Percentiles rank a stretch among this genome's conserved stretches.
These are phyloP conservation scores for Tenthredo livida DNA, from an alignment of 2,888 invertebrate species.

Conservation along the genomic window DNA sequence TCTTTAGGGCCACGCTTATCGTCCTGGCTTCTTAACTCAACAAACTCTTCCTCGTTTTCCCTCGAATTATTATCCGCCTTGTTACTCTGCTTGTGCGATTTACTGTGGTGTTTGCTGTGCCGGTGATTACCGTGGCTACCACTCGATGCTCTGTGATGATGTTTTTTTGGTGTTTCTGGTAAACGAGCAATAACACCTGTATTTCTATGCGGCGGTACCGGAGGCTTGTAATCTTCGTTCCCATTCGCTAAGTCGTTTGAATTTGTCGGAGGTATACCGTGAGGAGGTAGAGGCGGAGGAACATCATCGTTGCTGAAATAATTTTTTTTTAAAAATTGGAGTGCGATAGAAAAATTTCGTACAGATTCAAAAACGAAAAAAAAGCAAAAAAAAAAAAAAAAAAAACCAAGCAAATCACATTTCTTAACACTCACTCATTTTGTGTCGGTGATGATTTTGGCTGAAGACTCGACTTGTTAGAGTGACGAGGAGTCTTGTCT, in stretches of 20 bases:
- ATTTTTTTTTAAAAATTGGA: constrained; percentile 46
- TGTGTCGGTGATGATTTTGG: constrained; percentile 59
- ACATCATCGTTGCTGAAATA: constrained; percentile 76
- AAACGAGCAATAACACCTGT: constrained; percentile 82
- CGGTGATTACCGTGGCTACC: constrained; percentile 71
- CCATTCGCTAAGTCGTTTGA: constrained; percentile 60
- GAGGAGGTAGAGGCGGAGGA: constrained; percentile 80
- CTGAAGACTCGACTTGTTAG: constrained; percentile 60
- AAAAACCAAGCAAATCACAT: neutral
- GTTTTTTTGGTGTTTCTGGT: constrained; percentile 73
- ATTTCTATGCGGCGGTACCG: constrained; percentile 93
- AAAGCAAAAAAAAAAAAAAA: neutral
- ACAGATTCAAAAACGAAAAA: constrained; percentile 53
- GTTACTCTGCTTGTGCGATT: constrained; percentile 57
- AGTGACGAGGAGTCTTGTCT: constrained; percentile 74
- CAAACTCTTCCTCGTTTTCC: constrained; percentile 68
- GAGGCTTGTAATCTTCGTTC: constrained; percentile 89
- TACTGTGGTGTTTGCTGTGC: constrained; percentile 71
- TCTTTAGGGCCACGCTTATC: constrained; percentile 68
- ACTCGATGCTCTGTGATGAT: constrained; percentile 77
- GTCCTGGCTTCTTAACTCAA: constrained; percentile 70
- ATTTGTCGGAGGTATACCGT: constrained; percentile 76
- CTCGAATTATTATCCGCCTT: constrained; percentile 35
- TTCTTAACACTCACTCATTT: constrained; percentile 53
- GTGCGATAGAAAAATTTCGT: neutral